Conservation (phyloP, 2,797 vertebrate species). For the Helostoma temminkii region DNA sequence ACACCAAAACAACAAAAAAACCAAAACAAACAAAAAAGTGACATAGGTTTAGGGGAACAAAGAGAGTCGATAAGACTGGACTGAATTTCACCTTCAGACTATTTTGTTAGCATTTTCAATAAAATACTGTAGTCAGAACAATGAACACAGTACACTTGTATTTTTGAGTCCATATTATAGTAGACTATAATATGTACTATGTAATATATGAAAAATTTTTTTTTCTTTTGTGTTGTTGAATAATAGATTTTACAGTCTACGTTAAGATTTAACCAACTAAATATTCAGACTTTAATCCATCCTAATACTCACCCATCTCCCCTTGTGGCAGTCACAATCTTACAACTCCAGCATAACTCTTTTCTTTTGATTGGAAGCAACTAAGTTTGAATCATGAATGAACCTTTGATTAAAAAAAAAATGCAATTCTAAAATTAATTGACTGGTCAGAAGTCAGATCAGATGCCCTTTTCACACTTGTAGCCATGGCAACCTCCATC, state of each 20-base stretch:
- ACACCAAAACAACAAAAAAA: too few species aligned
- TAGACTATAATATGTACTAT: conserved; percentile 18
- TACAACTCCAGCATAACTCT: conserved; percentile 46
- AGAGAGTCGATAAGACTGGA: neutral
- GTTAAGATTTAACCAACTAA: conserved; percentile 48
- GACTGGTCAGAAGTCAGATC: conserved; percentile 81
- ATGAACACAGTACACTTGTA: neutral
- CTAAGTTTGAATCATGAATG: conserved; percentile 64
- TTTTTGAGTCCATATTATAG: conserved; percentile 5
- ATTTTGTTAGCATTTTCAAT: conserved; percentile 15
- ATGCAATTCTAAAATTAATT: conserved; percentile 79
- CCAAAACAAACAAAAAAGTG: too few species aligned
- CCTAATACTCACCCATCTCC: conserved; percentile 61
- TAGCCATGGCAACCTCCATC: conserved; percentile 78
- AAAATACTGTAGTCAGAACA: conserved; percentile 13
- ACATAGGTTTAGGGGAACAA: conserved; percentile 1
- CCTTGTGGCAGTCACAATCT: conserved; percentile 60
- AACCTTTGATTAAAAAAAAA: conserved; percentile 64
- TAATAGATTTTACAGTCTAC: conserved; percentile 30
- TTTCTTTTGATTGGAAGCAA: conserved; percentile 43
- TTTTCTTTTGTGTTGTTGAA: conserved; percentile 40
- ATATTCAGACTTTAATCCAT: conserved; percentile 67
- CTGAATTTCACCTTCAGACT: conserved; percentile 10
- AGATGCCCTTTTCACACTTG: conserved; percentile 83
- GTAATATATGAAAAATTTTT: conserved; percentile 33